Evolutionary conservation across 2,113 vertebrate species (phyloP).

Genomic region (Burhinus oedicnemus): DNA sequence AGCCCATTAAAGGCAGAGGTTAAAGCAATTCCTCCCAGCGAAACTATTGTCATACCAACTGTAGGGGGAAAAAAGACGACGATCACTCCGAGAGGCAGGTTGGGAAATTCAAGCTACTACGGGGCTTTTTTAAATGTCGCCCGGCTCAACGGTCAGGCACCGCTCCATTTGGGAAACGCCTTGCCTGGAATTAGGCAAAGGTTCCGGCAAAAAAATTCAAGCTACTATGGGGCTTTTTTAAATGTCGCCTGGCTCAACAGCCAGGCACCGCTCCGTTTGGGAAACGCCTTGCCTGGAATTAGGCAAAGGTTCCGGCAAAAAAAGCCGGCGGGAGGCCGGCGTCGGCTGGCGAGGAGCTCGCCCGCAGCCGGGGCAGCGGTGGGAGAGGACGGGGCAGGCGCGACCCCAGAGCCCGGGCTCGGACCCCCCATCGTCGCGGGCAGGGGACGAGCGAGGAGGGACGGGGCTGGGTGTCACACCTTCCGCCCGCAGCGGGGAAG

Average conservation of each 20-base stretch:
- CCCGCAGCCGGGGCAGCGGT: too few relatives aligned
- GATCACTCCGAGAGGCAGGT: background rate
- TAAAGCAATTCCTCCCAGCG: background rate
- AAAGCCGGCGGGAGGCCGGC: background rate
- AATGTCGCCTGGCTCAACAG: background rate
- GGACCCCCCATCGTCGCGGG: too few relatives aligned
- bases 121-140: background rate
- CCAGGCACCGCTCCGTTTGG: background rate
- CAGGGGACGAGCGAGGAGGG: too few relatives aligned
- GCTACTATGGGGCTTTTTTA: too few relatives aligned
- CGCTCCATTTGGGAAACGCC: background rate
- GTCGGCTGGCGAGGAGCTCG: too few relatives aligned
- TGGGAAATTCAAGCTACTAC: background rate
- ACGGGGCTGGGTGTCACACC: too few relatives aligned
- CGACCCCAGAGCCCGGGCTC: too few relatives aligned
- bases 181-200: background rate
- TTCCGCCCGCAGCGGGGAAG: too few relatives aligned
- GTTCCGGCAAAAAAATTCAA: background rate
- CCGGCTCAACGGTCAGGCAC: background rate
- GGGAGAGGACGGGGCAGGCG: too few relatives aligned
- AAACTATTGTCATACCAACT: conserved; percentile 5
- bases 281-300: background rate
- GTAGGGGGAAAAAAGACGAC: background rate
- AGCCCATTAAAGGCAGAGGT: background rate
- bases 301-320: background rate